Evolutionary conservation across 2,797 vertebrate species (phyloP).

Genomic region (Morus bassanus): DNA sequence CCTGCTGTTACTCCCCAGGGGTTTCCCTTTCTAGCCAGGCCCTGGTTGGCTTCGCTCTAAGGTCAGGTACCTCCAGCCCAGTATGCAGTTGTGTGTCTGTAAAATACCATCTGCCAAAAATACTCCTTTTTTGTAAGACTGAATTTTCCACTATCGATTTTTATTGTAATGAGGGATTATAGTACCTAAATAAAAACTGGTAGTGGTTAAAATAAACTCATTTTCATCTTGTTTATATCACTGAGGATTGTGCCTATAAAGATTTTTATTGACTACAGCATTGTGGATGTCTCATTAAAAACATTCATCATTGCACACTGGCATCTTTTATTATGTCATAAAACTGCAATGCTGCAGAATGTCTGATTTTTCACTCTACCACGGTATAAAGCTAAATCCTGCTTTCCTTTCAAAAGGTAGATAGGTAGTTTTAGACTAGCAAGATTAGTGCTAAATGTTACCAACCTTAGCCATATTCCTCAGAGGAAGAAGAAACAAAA

Average conservation of each 20-base stretch:
- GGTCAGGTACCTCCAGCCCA: background rate
- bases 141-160: background rate
- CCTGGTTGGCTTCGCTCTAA: background rate
- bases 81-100: background rate
- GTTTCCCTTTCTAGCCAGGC: background rate
- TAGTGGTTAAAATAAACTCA: background rate
- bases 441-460: background rate
- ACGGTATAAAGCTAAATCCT: background rate
- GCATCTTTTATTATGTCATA: slow-evolving; percentile 26
- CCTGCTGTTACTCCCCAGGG: background rate
- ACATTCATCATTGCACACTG: background rate
- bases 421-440: background rate
- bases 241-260: background rate
- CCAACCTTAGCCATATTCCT: background rate
- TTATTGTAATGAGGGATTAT: background rate
- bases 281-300: slow-evolving; percentile 30
- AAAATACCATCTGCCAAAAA: background rate
- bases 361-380: background rate
- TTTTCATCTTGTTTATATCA: background rate
- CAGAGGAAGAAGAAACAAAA: background rate
- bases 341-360: background rate
- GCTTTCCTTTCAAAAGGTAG: background rate
- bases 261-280: slow-evolving; percentile 1
- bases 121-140: background rate
- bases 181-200: background rate